phyloP scores from a whole-genome alignment of 2,888 invertebrate genomes.

The Apamea monoglypha region DNA sequence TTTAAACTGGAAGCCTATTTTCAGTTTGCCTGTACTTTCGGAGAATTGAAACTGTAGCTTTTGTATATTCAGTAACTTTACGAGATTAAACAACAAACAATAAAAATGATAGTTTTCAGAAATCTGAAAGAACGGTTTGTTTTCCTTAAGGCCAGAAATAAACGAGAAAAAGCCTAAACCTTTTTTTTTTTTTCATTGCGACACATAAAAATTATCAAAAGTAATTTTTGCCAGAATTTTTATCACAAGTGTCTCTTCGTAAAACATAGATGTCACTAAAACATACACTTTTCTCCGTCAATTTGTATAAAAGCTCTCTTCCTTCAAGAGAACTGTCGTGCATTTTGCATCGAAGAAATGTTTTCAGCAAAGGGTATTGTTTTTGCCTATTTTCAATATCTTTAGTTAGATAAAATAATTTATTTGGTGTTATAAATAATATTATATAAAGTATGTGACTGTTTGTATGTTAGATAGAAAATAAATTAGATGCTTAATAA shows the following conservation, averaged over 20 bases:
- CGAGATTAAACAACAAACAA: not conserved
- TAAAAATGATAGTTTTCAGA: not conserved
- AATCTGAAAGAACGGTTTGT: not conserved
- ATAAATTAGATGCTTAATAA: slow-evolving; percentile 21
- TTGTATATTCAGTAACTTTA: not conserved
- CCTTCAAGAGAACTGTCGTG: not conserved
- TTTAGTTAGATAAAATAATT: slow-evolving; percentile 14
- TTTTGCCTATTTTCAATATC: slow-evolving; percentile 7
- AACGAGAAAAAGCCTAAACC: not conserved
- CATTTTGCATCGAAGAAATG: slow-evolving; percentile 11
- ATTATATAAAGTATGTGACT: slow-evolving; percentile 38
- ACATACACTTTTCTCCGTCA: slow-evolving; percentile 1
- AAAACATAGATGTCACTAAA: slow-evolving; percentile 41
- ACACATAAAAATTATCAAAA: not conserved
- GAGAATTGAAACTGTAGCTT: not conserved
- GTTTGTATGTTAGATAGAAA: slow-evolving; percentile 47
- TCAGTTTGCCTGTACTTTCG: not conserved
- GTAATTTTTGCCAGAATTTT: not conserved
- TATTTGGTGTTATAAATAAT: slow-evolving; percentile 34
- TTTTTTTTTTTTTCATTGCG: not conserved
- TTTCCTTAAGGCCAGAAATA: not conserved
- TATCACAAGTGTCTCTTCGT: slow-evolving; percentile 1
- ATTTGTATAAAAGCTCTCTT: slow-evolving; percentile 34
- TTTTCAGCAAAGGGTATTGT: slow-evolving; percentile 27
- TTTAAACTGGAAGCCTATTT: not conserved